A percentile compares a stretch with the other conserved stretches of the same genome.
phyloP scores from a whole-genome alignment of 1,140 invertebrate genomes.

The Hylaeus anthracinus region DNA sequence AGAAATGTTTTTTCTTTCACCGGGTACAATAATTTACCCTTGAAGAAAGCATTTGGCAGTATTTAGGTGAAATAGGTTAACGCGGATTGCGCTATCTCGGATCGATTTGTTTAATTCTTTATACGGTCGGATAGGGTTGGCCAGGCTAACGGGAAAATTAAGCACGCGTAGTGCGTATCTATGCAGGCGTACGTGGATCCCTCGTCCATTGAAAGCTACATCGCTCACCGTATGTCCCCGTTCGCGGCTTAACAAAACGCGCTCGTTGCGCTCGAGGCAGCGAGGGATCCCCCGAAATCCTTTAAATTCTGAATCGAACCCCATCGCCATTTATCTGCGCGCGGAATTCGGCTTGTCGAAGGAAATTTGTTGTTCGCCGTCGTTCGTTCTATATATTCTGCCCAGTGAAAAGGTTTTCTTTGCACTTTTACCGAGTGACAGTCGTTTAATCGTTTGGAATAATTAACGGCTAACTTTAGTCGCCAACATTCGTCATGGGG shows the following conservation, averaged over 20 bases:
- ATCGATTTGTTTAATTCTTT: conserved; percentile 1
- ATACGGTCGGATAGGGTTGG: neutral
- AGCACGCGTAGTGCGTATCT: conserved; percentile 29
- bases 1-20: too few relatives aligned
- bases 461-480: neutral
- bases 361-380: conserved; percentile 4
- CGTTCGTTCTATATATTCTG: neutral
- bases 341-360: conserved; percentile 39
- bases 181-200: conserved; percentile 37
- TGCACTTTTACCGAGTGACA: too few relatives aligned
- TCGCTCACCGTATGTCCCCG: conserved; percentile 47
- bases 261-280: conserved; percentile 27
- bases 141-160: conserved; percentile 38
- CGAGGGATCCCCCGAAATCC: conserved; percentile 45
- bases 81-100: neutral
- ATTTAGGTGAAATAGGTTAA: neutral
- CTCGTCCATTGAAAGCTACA: conserved; percentile 48
- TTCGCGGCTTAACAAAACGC: conserved; percentile 37
- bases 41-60: neutral
- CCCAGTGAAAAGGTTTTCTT: neutral
- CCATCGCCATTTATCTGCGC: conserved; percentile 41
- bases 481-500: too few relatives aligned
- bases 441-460: neutral
- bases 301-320: conserved; percentile 56
- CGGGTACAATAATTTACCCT: neutral